phyloP scores from a whole-genome alignment of 2,113 vertebrate genomes.

The Centropus bengalensis region DNA sequence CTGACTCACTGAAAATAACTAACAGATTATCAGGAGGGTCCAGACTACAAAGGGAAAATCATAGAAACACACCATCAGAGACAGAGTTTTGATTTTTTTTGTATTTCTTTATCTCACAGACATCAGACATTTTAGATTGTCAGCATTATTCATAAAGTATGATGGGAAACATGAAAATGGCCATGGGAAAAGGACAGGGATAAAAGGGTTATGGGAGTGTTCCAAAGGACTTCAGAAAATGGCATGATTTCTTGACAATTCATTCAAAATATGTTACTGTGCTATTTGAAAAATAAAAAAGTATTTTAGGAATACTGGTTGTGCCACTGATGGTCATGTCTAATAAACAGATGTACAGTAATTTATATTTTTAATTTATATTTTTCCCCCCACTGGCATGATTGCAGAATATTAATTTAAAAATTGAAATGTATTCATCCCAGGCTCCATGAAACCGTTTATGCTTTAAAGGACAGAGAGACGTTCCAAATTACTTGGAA shows the following conservation, averaged over 20 bases:
- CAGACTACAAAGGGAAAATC: accelerated
- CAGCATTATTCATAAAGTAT: not conserved
- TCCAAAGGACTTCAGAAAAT: not conserved
- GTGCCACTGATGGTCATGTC: not conserved
- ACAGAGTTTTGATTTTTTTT: not conserved
- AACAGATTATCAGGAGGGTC: not conserved
- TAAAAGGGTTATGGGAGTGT: not conserved
- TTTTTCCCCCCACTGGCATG: not conserved
- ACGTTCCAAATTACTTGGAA: conserved; percentile 62
- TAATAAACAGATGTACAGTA: not conserved
- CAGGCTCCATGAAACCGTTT: conserved; percentile 39
- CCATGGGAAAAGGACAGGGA: not conserved
- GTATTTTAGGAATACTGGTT: not conserved
- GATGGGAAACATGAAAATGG: not conserved
- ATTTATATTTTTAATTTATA: not conserved
- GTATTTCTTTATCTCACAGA: not conserved
- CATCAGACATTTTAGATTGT: not conserved
- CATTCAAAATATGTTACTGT: not conserved
- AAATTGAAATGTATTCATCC: conserved; percentile 32
- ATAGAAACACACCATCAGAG: not conserved
- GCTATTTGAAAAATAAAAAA: not conserved
- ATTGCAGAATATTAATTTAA: not conserved
- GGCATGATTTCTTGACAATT: not conserved
- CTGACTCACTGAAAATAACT: not conserved
- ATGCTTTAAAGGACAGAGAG: not conserved